phyloP scores from a whole-genome alignment of 2,113 vertebrate genomes.

The Onychostruthus taczanowskii region DNA sequence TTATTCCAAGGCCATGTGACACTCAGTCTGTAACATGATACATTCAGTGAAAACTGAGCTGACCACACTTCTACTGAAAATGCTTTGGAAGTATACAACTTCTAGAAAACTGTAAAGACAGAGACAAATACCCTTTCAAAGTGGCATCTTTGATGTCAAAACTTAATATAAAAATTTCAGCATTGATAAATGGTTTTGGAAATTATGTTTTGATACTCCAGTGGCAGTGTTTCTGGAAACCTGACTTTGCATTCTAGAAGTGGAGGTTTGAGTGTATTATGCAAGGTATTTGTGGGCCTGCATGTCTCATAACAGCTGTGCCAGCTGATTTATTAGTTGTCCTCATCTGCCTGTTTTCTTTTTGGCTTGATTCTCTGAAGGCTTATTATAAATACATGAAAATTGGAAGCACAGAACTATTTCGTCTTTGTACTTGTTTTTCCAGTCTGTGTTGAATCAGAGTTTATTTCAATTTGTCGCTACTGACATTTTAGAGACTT shows the following conservation, averaged over 20 bases:
- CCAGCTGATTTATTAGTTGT: background rate
- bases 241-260: background rate
- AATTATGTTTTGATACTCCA: background rate
- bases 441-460: background rate
- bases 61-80: background rate
- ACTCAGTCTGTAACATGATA: background rate
- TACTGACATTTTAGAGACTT: background rate
- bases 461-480: background rate
- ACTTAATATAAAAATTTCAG: background rate
- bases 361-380: background rate
- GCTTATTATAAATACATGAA: background rate
- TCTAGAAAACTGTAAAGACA: background rate
- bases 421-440: background rate
- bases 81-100: background rate
- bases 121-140: background rate
- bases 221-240: background rate
- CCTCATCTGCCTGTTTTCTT: background rate
- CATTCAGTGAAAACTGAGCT: background rate
- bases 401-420: background rate
- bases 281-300: background rate
- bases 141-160: background rate
- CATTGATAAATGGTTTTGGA: background rate
- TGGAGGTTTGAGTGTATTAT: background rate
- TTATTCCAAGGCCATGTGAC: background rate
- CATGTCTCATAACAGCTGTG: background rate